These are phyloP conservation scores for Zaprionus kolodkinae DNA, from an alignment of 1,140 invertebrate genomes.

Conservation along the genomic window DNA sequence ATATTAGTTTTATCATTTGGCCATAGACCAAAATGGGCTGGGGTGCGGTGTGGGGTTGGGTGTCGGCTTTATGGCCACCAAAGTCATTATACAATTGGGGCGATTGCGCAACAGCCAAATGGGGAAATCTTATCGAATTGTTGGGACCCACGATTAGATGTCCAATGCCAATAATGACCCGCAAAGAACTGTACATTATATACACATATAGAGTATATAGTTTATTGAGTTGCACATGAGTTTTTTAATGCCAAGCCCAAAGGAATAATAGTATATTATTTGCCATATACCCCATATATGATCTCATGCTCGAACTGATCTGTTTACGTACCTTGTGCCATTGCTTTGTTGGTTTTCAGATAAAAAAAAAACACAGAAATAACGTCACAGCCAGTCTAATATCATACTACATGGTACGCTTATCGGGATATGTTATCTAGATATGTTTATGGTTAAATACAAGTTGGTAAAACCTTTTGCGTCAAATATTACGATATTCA, in stretches of 20 bases:
- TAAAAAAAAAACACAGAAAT: background rate
- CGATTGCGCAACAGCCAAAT: constrained; percentile 13
- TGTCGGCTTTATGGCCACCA: background rate
- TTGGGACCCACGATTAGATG: constrained; percentile 20
- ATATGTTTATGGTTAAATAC: constrained; percentile 23
- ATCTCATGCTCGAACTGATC: constrained; percentile 1
- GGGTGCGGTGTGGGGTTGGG: too few species aligned
- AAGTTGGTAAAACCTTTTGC: constrained; percentile 13
- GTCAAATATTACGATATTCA: constrained; percentile 18
- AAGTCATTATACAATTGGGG: constrained; percentile 4
- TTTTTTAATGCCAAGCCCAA: too few species aligned
- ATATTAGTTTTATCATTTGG: constrained; percentile 22
- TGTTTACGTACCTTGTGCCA: background rate
- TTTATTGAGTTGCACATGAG: too few species aligned
- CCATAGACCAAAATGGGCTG: background rate
- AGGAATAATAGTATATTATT: background rate
- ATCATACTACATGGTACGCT: constrained; percentile 7
- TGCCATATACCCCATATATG: background rate
- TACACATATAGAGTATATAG: background rate
- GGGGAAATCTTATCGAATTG: constrained; percentile 26
- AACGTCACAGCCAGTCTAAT: background rate
- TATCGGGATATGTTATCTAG: constrained; percentile 27
- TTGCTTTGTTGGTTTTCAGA: constrained; percentile 4
- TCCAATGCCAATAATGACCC: constrained; percentile 30
- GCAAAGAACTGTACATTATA: background rate